Evolutionary conservation across 1,140 invertebrate species (phyloP), one percentile per base, ranked within the genome.

Genomic region (Asbolus verrucosus): DNA sequence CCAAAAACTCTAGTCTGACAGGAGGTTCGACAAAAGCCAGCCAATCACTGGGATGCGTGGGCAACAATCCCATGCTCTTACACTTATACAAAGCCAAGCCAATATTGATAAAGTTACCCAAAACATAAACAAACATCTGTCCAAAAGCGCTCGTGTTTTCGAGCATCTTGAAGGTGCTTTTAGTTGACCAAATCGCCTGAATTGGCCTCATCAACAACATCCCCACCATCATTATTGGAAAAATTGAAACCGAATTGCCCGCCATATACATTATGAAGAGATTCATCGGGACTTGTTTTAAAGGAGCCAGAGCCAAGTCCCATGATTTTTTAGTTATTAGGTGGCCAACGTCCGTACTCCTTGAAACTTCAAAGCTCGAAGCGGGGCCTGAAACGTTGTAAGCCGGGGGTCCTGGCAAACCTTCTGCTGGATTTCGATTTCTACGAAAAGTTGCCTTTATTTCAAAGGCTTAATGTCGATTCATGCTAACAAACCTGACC

Each of bases 151-250:
- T 94, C 16, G 90, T 90, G n/a, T 96, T 96, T 85, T 98, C 96
- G 67, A 98, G 95, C 83, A 95, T 91, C 84, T 97, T 97, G 77
- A 98, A 98, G 43, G 95, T 95, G 71, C 91, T 89, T 79, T 95
- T 92, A 63, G 95, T 91, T 1, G 94, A 86, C 79, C 98, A 95
- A 13, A 99, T 85, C 5, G 97, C 95, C 84, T 99, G 97, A 1
- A 99, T 90, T 9, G 97, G 97, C 73, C 96, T 85, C 68, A 98
- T 92, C 71, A 98, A 93, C 80, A 99, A 88, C 98, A 99, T 99
- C 30, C 96, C 96, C 13, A 99, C 95, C 97, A 99, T 99, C 98
- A 99, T 99, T n/a, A 99, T 99, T 1, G 98, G 98, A 79, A 99
- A 99, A 73, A 99, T 98, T 0, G 96, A 98, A 77, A 99, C 98